Conservation (phyloP, 2,797 vertebrate genomes). For the Hydrophis major region DNA sequence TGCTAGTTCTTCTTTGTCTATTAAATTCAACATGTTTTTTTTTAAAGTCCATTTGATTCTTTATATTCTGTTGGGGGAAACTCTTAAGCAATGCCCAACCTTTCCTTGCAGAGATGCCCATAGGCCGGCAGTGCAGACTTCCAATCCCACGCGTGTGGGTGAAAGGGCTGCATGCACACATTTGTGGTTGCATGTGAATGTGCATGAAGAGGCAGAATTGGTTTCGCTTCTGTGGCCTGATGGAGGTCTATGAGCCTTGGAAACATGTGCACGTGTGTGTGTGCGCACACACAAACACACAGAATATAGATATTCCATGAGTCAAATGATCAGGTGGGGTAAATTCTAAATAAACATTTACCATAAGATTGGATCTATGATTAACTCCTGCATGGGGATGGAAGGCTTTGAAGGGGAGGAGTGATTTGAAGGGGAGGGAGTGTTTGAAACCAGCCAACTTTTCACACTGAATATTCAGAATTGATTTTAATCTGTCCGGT, state of each 20-base stretch:
- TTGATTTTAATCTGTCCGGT: neutral
- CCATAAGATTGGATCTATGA: neutral
- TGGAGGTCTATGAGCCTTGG: neutral
- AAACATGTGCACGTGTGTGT: neutral
- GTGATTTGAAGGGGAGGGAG: neutral
- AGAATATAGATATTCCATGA: neutral
- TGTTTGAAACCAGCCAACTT: neutral
- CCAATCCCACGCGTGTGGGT: neutral
- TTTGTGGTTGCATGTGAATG: neutral
- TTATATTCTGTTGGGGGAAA: neutral
- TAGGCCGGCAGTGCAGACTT: neutral
- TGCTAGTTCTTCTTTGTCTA: too few relatives aligned
- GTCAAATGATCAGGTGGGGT: neutral
- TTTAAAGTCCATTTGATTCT: too few relatives aligned
- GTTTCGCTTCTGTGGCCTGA: neutral
- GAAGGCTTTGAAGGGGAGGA: neutral
- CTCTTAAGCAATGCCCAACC: neutral
- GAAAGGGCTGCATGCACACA: too few relatives aligned
- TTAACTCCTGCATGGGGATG: neutral
- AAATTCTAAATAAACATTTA: neutral
- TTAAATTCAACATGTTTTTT: too few relatives aligned
- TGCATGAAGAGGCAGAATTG: neutral
- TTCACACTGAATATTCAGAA: conserved; percentile 11
- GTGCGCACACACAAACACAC: rapidly evolving
- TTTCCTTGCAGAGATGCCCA: neutral